phyloP scores from a whole-genome alignment of 2,888 invertebrate genomes.

The Myathropa florea region DNA sequence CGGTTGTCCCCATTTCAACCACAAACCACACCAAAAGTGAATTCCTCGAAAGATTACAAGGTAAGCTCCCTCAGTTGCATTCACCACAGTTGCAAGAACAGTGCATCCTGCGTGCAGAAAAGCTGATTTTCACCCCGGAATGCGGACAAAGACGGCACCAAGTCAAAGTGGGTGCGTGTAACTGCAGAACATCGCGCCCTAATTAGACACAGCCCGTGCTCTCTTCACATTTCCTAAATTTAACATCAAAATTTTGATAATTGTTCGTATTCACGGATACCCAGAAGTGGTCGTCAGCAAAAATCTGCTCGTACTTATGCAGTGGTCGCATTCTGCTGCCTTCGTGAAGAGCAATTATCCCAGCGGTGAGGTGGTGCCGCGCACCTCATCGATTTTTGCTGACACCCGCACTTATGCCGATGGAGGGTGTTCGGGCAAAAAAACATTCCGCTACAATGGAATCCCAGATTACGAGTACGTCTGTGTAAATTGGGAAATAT shows the following conservation, averaged over 20 bases:
- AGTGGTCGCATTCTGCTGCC: not conserved
- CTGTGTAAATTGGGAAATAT: not conserved
- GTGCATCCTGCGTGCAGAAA: too few relatives aligned
- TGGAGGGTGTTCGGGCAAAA: not conserved
- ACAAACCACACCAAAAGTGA: not conserved
- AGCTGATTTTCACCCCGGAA: conserved; percentile 49
- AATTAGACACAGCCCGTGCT: conserved; percentile 70
- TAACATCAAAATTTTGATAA: not conserved
- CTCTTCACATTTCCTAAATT: not conserved
- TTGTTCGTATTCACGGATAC: not conserved
- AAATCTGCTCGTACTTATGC: not conserved
- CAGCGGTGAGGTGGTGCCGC: not conserved
- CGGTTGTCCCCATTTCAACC: not conserved
- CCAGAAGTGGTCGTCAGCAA: not conserved
- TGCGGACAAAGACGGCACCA: conserved; percentile 64
- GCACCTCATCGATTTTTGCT: too few relatives aligned
- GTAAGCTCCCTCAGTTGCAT: not conserved
- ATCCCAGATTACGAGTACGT: not conserved
- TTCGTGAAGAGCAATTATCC: not conserved
- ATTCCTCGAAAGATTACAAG: not conserved
- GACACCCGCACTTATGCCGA: not conserved
- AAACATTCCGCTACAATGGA: not conserved
- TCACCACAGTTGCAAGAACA: not conserved
- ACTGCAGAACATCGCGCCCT: conserved; percentile 65
- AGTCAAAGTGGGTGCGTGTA: conserved; percentile 7